Conservation (phyloP, 2,113 vertebrate species). For the Willisornis vidua region DNA sequence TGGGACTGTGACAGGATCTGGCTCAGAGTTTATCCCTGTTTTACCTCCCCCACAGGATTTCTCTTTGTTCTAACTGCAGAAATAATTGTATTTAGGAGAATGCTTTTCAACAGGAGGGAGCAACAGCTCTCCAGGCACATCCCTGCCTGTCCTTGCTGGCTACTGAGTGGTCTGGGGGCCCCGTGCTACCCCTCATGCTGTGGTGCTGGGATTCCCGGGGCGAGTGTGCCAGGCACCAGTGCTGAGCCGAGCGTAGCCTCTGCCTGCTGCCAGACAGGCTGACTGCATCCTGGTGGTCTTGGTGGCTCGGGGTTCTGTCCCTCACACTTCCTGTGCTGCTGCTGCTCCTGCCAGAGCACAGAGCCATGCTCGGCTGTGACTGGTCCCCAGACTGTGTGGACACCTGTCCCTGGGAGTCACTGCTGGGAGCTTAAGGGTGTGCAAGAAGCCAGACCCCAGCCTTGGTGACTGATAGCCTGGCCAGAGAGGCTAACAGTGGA, state of each 20-base stretch:
- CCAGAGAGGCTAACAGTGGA: not conserved
- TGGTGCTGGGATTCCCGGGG: not conserved
- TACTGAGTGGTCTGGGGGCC: not conserved
- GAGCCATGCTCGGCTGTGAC: not conserved
- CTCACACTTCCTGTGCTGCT: not conserved
- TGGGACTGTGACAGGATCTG: not conserved
- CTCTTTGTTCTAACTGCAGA: slow-evolving; percentile 38
- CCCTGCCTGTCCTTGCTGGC: not conserved
- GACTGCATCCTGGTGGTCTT: not conserved
- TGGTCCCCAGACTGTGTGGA: fast-evolving
- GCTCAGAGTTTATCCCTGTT: not conserved
- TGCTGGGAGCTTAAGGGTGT: not conserved
- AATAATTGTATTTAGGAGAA: slow-evolving; percentile 3
- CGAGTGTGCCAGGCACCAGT: not conserved
- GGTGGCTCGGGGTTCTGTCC: not conserved
- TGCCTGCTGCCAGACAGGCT: not conserved
- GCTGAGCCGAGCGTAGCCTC: not conserved
- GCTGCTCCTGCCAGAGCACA: not conserved
- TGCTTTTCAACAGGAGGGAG: not conserved
- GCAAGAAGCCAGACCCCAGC: not conserved
- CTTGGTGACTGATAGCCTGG: fast-evolving
- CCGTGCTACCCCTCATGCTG: not conserved
- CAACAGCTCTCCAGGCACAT: fast-evolving
- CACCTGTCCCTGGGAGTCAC: not conserved
- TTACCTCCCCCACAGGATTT: not conserved